These are phyloP conservation scores for Egretta garzetta DNA, from an alignment of 2,113 vertebrate species.

Conservation along the genomic window DNA sequence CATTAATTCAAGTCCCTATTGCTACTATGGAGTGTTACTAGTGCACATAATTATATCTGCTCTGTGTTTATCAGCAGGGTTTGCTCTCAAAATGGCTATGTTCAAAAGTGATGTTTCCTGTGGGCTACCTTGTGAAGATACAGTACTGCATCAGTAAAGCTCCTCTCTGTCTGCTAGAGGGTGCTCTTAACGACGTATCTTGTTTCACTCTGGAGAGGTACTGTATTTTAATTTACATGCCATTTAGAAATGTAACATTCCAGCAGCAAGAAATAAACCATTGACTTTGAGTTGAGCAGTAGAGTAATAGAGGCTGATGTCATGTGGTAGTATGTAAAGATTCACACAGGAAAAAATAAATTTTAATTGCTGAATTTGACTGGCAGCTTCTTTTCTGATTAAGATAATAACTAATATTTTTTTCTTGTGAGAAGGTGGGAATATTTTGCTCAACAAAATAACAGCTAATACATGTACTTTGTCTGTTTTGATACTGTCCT, in stretches of 20 bases:
- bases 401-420: background rate
- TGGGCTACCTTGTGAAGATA: background rate
- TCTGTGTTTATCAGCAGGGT: constrained; percentile 9
- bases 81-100: background rate
- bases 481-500: background rate
- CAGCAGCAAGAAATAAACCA: background rate
- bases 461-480: background rate
- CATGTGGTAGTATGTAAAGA: background rate
- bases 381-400: background rate
- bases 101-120: constrained; percentile 18
- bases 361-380: background rate
- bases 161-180: constrained; percentile 18
- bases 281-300: background rate
- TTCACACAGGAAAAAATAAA: background rate
- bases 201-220: background rate
- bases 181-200: background rate
- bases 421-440: background rate
- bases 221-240: background rate
- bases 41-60: background rate
- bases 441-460: background rate
- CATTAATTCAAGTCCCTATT: background rate
- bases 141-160: background rate
- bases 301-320: background rate
- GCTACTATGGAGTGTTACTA: background rate
- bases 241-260: background rate